A percentile compares a stretch with the other conserved stretches of the same genome.
phyloP scores from a whole-genome alignment of 2,797 vertebrate genomes.

The Distichodus sexfasciatus region DNA sequence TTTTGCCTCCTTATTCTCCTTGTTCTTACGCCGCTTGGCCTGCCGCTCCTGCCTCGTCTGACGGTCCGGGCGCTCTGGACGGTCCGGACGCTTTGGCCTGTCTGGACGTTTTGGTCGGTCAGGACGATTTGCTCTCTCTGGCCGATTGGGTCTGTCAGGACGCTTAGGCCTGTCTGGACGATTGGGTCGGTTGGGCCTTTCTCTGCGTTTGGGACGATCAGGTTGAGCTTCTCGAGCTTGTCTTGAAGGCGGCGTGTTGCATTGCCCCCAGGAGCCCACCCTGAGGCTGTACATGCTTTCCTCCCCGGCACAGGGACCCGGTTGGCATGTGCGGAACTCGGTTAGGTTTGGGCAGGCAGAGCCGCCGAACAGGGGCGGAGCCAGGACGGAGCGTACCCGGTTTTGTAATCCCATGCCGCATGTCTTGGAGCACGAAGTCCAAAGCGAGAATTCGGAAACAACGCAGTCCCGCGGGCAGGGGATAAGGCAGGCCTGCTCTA shows the following conservation, averaged over 20 bases:
- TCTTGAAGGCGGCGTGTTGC: slow-evolving; percentile 73
- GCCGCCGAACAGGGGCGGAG: slow-evolving; percentile 87
- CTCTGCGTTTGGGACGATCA: slow-evolving; percentile 40
- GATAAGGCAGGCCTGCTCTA: slow-evolving; percentile 95
- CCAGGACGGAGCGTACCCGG: slow-evolving; percentile 81
- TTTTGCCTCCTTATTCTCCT: slow-evolving; percentile 69
- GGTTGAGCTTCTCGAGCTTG: slow-evolving; percentile 70
- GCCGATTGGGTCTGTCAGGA: slow-evolving; percentile 37
- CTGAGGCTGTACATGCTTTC: slow-evolving; percentile 86
- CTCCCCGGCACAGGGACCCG: slow-evolving; percentile 70
- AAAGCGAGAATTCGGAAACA: slow-evolving; percentile 82
- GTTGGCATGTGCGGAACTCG: slow-evolving; percentile 87
- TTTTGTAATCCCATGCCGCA: slow-evolving; percentile 89
- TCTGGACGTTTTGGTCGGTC: slow-evolving; percentile 46
- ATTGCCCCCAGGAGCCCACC: slow-evolving; percentile 86
- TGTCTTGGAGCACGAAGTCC: slow-evolving; percentile 89
- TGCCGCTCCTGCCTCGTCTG: slow-evolving; percentile 47
- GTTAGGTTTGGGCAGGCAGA: slow-evolving; percentile 89
- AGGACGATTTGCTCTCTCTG: slow-evolving; percentile 48
- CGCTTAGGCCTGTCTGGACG: slow-evolving; percentile 38
- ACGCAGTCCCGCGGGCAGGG: slow-evolving; percentile 91
- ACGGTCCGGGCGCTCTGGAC: slow-evolving; percentile 57
- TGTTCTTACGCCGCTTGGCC: slow-evolving; percentile 63
- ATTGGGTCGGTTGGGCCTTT: slow-evolving; percentile 19
- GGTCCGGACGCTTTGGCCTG: slow-evolving; percentile 28